These are phyloP conservation scores for Tautogolabrus adspersus DNA, from an alignment of 2,113 vertebrate genomes.

Conservation along the genomic window DNA sequence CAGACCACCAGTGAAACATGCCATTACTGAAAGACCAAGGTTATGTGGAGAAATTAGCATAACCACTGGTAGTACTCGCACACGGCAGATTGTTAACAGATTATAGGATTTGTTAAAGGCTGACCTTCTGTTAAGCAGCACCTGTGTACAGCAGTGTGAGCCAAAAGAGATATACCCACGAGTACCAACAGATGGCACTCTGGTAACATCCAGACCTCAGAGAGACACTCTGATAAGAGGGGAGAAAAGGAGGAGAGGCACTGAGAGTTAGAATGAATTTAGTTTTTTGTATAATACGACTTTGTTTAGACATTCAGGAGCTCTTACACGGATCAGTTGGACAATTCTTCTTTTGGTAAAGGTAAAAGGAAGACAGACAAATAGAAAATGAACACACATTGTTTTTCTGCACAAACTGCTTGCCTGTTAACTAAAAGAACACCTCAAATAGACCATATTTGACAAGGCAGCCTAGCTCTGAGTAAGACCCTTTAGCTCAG, in stretches of 20 bases:
- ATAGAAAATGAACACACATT: not conserved
- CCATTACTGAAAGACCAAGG: conserved; percentile 12
- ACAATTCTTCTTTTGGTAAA: conserved; percentile 11
- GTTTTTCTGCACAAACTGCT: conserved; percentile 17
- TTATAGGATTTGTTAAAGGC: conserved; percentile 62
- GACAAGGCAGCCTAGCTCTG: conserved; percentile 24
- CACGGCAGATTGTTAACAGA: conserved; percentile 69
- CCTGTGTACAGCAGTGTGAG: conserved; percentile 51
- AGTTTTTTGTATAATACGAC: not conserved
- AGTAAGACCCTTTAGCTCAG: conserved; percentile 14
- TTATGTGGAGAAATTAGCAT: conserved; percentile 38
- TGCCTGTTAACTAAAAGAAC: conserved; percentile 16
- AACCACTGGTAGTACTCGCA: conserved; percentile 39
- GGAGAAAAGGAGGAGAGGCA: not conserved
- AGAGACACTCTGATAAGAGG: not conserved
- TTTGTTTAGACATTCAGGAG: conserved; percentile 10
- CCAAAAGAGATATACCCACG: conserved; percentile 25
- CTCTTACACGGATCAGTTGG: not conserved
- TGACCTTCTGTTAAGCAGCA: conserved; percentile 71
- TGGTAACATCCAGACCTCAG: conserved; percentile 62
- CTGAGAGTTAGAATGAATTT: not conserved
- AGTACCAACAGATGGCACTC: conserved; percentile 79
- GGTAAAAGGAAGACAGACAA: not conserved
- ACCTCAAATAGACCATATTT: conserved; percentile 10
- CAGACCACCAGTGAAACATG: conserved; percentile 11